phyloP scores from a whole-genome alignment of 2,797 vertebrate species.

The Paedocypris micromegethes region DNA sequence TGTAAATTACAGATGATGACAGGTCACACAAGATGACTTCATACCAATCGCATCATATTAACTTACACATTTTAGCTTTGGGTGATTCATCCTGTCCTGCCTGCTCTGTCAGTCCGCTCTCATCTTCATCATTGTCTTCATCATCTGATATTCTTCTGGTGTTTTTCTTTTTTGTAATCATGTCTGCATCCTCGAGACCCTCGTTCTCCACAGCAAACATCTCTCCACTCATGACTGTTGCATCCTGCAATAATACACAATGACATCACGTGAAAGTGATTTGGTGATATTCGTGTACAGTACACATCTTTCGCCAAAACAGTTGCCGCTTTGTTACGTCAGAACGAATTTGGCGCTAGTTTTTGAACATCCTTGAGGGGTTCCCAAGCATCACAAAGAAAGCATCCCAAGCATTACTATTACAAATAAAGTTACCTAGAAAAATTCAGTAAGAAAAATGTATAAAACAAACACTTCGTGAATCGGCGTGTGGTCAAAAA shows the following conservation, averaged over 20 bases:
- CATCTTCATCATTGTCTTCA: conserved; percentile 9
- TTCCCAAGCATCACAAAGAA: no score
- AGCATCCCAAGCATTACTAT: not conserved
- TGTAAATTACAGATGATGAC: not conserved
- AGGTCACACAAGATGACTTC: not conserved
- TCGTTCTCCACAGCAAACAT: no score
- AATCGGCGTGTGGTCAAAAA: not conserved
- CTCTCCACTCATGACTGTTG: no score
- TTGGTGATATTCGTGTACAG: not conserved
- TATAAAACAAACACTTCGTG: not conserved
- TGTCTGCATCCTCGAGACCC: no score
- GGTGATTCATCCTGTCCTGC: conserved; percentile 26
- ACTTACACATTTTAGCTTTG: conserved; percentile 25
- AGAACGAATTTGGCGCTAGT: conserved; percentile 29
- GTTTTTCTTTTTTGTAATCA: not conserved
- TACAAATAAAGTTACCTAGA: not conserved
- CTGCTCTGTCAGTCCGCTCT: conserved; percentile 2
- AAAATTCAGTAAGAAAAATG: not conserved
- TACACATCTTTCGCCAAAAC: not conserved
- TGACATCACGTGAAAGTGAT: not conserved
- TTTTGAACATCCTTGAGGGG: not conserved
- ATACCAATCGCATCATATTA: not conserved
- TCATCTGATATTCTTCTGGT: not conserved
- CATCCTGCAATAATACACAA: no score
- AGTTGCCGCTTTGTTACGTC: not conserved